These are phyloP conservation scores for Nesogale talazaci DNA, from an alignment of 2,113 vertebrate species.

Conservation along the genomic window DNA sequence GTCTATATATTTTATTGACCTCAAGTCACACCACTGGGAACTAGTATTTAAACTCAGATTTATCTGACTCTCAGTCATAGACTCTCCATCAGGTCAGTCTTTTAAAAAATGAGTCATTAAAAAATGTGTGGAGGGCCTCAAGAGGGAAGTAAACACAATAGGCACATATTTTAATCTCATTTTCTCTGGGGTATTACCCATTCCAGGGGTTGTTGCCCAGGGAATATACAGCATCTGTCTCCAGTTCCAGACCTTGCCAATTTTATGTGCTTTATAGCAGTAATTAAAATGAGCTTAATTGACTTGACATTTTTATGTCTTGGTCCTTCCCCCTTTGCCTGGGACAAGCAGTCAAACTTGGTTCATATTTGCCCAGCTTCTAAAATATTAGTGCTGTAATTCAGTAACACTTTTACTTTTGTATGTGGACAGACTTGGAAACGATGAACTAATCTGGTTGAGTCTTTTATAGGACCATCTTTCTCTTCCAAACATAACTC, in stretches of 20 bases:
- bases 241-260: not conserved
- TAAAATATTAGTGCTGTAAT: not conserved
- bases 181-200: not conserved
- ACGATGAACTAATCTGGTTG: not conserved
- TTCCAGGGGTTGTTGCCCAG: not conserved
- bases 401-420: not conserved
- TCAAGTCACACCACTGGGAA: not conserved
- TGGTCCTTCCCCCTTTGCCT: not conserved
- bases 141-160: not conserved
- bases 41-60: not conserved
- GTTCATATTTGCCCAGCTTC: not conserved
- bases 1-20: not conserved
- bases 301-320: not conserved
- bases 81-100: not conserved
- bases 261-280: not conserved
- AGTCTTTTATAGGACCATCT: not conserved
- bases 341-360: not conserved
- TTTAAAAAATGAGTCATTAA: not conserved
- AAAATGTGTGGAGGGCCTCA: not conserved
- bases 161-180: not conserved
- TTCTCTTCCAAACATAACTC: not conserved
- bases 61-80: not conserved
- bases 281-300: constrained; percentile 35
- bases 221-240: not conserved
- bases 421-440: not conserved